Base-by-base conservation (phyloP, 2,797 vertebrate genomes). In the Chelon labrosus region DNA sequence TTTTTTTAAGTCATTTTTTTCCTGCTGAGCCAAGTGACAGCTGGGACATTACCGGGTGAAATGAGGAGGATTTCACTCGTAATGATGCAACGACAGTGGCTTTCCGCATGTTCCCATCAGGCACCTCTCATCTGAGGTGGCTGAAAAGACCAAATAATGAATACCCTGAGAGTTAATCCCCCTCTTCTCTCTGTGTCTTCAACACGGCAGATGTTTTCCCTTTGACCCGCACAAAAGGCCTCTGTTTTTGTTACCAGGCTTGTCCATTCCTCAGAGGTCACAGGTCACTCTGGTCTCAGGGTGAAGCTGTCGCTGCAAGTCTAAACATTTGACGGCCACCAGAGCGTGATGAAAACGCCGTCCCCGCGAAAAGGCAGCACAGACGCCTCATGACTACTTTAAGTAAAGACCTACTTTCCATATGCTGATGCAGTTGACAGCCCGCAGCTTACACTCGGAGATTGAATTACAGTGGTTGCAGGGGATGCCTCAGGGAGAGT, bases 211-310 rank as follows among this genome's bases (percentile, higher is more conserved):
- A 95, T 95, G 94, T 93, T 95, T 89, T 87, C 77, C 77, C 84
- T 92, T 92, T 85, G 85, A 89, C 85, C 83, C 12, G 19, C 81
- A 93, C 92, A 93, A 93, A 88, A 85, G 85, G 73, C 69, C 73
- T 75, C 75, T 94, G 93, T 94, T 94, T 94, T 93, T 93, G 92
- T 92, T 92, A 91, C 83, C 84, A 87, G 83, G 79, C 88, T 84
- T 62, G 79, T 82, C 91, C 92, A 91, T 92, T 91, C 91, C 91
- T 80, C 82, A 50, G 70, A 89, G 94, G 93, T 94, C 93, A 95
- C 62, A 95, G 94, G 93, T 93, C 90, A 79, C 37, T 1, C 20
- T 65, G 85, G 86, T 91, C 93, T 82, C 82, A 86, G 92, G 91
- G 91, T 86, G 86, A 79, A 84, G 88, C 89, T 89, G 90, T 89